These are phyloP conservation scores for Dryobotodes eremita DNA, from an alignment of 2,888 invertebrate genomes.

Conservation along the genomic window DNA sequence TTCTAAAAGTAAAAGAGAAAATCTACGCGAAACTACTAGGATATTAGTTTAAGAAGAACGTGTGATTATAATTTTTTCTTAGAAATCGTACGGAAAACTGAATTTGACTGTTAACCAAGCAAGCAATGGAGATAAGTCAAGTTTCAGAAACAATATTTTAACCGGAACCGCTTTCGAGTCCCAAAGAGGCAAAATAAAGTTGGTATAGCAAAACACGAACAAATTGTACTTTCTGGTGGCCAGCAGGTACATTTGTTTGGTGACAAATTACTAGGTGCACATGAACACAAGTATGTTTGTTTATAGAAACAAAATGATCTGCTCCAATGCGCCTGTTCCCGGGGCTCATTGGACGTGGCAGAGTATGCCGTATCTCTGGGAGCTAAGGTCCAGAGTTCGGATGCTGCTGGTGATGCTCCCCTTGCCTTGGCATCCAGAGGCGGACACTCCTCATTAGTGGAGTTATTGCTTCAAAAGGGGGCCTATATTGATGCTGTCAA, in stretches of 20 bases:
- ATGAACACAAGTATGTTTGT: slow-evolving; percentile 50
- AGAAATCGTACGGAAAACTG: background rate
- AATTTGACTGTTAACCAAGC: background rate
- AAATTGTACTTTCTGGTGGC: background rate
- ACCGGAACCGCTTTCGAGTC: background rate
- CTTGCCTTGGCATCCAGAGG: slow-evolving; percentile 94
- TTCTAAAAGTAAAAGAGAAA: background rate
- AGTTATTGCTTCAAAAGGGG: slow-evolving; percentile 92
- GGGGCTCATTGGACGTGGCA: slow-evolving; percentile 91
- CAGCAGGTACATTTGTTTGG: background rate
- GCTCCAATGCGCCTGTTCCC: slow-evolving; percentile 94
- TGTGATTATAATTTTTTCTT: background rate
- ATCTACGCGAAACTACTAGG: slow-evolving; percentile 22
- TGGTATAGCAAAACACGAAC: background rate
- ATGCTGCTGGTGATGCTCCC: slow-evolving; percentile 93
- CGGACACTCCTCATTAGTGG: slow-evolving; percentile 93
- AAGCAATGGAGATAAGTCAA: background rate
- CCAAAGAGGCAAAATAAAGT: background rate
- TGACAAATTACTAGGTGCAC: slow-evolving; percentile 51
- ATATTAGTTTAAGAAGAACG: background rate
- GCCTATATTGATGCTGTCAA: slow-evolving; percentile 93
- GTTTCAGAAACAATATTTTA: background rate
- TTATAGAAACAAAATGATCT: slow-evolving; percentile 93
- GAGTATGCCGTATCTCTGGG: slow-evolving; percentile 91
- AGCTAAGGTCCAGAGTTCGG: slow-evolving; percentile 92